Evolutionary conservation across 2,888 invertebrate genomes (phyloP).

Genomic region (Mesorhabditis belari): DNA sequence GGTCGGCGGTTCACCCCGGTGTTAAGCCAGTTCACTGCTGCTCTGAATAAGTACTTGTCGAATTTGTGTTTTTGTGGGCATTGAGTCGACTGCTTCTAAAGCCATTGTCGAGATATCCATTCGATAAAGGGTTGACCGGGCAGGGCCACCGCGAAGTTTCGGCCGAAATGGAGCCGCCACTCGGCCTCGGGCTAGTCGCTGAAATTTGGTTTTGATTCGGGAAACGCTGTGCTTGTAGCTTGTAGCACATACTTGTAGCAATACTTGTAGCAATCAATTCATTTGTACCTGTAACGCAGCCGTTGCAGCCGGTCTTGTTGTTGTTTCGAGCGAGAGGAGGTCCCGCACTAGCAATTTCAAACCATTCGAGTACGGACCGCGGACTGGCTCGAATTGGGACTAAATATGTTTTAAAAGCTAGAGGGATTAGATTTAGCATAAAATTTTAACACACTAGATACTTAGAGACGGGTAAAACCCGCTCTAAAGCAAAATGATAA

Average conservation of each 20-base stretch:
- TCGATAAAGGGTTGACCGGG: constrained; percentile 40
- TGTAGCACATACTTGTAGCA: too few relatives aligned
- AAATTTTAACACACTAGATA: too few relatives aligned
- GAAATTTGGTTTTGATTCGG: too few relatives aligned
- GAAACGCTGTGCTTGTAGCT: too few relatives aligned
- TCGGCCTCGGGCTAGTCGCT: neutral
- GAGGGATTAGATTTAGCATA: too few relatives aligned
- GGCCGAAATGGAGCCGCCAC: neutral
- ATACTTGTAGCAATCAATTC: neutral
- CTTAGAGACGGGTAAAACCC: too few relatives aligned
- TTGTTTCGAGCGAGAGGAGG: constrained; percentile 64
- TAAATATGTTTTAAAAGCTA: too few relatives aligned
- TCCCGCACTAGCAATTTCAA: constrained; percentile 64
- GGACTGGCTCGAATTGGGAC: constrained; percentile 67
- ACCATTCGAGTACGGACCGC: constrained; percentile 64
- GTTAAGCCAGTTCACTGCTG: too few relatives aligned
- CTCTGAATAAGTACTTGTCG: constrained; percentile 56
- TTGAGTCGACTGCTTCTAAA: constrained; percentile 23
- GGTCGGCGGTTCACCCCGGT: too few relatives aligned
- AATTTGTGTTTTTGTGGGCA: constrained; percentile 61
- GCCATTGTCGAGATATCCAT: constrained; percentile 34
- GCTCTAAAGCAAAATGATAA: too few relatives aligned
- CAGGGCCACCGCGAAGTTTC: neutral
- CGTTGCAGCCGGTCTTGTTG: constrained; percentile 63
- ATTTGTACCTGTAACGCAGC: constrained; percentile 27